These are phyloP conservation scores for Pituophis catenifer DNA, from an alignment of 2,113 vertebrate genomes.

Conservation along the genomic window DNA sequence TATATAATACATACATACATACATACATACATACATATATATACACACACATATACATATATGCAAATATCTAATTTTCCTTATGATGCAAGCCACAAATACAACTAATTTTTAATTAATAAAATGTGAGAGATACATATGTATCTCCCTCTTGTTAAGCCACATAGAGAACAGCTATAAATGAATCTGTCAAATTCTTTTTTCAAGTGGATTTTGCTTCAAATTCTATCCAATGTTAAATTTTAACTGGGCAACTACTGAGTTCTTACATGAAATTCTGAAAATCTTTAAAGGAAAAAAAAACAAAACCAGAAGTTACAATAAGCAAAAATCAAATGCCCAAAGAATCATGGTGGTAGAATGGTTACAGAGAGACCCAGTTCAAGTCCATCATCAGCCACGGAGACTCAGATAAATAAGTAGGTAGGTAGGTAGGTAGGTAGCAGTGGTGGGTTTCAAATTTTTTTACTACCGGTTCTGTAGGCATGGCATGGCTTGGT, in stretches of 20 bases:
- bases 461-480: too few relatives aligned
- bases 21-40: too few relatives aligned
- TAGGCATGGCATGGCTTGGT: too few relatives aligned
- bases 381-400: too few relatives aligned
- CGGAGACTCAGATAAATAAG: too few relatives aligned
- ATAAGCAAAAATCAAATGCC: not conserved
- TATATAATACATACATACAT: not conserved
- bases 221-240: not conserved
- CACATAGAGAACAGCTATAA: not conserved
- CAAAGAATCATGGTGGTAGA: too few relatives aligned
- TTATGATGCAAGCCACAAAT: not conserved
- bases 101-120: not conserved
- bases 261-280: not conserved
- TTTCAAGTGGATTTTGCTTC: not conserved
- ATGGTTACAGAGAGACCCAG: too few relatives aligned
- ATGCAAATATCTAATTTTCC: not conserved
- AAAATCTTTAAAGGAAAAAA: not conserved
- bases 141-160: not conserved
- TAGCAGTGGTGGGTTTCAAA: too few relatives aligned
- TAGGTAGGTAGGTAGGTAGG: too few relatives aligned
- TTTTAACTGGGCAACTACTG: not conserved
- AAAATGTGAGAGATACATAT: not conserved
- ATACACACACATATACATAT: too few relatives aligned
- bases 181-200: not conserved
- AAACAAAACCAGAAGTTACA: fast-evolving